These are phyloP conservation scores for Crotalus horridus DNA, from an alignment of 2,113 vertebrate species.

Conservation along the genomic window DNA sequence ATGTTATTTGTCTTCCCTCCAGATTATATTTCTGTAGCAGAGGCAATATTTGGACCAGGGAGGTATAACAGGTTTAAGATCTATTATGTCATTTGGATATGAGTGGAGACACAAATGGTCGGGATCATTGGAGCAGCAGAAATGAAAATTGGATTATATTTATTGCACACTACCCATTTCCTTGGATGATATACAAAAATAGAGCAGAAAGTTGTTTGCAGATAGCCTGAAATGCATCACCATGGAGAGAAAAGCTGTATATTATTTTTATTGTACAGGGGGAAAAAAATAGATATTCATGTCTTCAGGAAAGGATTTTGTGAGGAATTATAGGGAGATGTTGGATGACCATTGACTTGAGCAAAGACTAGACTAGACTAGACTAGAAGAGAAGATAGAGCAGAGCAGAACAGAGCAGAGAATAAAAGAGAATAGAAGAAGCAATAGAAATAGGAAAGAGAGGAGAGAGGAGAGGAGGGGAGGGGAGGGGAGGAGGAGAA, in stretches of 20 bases:
- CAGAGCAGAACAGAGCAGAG: too few relatives aligned
- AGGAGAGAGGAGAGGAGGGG: too few relatives aligned
- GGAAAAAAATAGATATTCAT: background rate
- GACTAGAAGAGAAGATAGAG: too few relatives aligned
- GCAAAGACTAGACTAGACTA: background rate
- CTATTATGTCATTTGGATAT: constrained; percentile 1
- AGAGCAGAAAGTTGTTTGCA: background rate
- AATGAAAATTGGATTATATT: constrained; percentile 8
- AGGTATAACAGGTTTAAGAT: constrained; percentile 14
- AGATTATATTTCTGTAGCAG: constrained; percentile 29
- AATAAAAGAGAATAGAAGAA: background rate
- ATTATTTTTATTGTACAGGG: background rate
- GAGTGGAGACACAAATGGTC: background rate
- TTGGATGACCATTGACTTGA: background rate
- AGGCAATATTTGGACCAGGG: constrained; percentile 19
- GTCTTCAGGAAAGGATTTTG: background rate
- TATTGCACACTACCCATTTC: constrained; percentile 11
- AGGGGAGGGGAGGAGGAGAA: too few relatives aligned
- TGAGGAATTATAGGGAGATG: background rate
- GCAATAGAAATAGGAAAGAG: too few relatives aligned
- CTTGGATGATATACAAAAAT: background rate
- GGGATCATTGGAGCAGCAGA: background rate
- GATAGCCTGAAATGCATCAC: background rate
- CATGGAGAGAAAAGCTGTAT: background rate
- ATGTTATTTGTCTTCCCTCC: constrained; percentile 16